A percentile compares a stretch with the other conserved stretches of the same genome.
phyloP scores from a whole-genome alignment of 2,888 invertebrate species.

The Drosophila pseudotalamancana region DNA sequence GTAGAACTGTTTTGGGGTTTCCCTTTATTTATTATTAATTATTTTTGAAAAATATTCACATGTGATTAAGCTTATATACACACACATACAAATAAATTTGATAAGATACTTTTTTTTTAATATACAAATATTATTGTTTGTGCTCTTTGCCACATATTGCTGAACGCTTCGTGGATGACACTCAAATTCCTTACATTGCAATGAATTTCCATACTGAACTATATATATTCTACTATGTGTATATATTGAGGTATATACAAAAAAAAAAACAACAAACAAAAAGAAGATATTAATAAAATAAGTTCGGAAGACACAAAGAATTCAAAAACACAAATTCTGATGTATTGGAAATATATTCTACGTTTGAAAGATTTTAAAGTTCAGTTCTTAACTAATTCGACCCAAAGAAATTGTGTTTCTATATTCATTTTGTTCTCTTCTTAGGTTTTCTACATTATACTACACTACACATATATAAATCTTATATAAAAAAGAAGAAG shows the following conservation, averaged over 20 bases:
- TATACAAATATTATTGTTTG: slow-evolving; percentile 52
- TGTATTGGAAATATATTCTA: slow-evolving; percentile 5
- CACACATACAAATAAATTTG: slow-evolving; percentile 42
- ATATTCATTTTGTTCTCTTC: neutral
- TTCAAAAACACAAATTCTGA: slow-evolving; percentile 15
- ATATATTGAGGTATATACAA: slow-evolving; percentile 15
- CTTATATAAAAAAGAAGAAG: slow-evolving; percentile 47
- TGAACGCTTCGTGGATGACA: slow-evolving; percentile 41
- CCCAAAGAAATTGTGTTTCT: neutral
- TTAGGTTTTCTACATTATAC: neutral
- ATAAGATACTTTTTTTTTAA: slow-evolving; percentile 31
- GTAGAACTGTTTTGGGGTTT: slow-evolving; percentile 24
- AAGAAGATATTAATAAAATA: neutral
- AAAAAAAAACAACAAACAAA: neutral
- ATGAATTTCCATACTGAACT: slow-evolving; percentile 38
- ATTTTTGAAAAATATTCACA: slow-evolving; percentile 45
- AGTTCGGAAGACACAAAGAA: slow-evolving; percentile 65
- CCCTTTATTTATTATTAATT: neutral
- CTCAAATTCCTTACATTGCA: slow-evolving; percentile 76
- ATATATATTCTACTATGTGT: neutral
- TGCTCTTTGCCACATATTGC: slow-evolving; percentile 39
- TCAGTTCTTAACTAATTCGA: slow-evolving; percentile 38
- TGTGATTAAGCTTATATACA: slow-evolving; percentile 58
- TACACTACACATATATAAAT: slow-evolving; percentile 50
- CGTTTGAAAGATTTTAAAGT: slow-evolving; percentile 13